Evolutionary conservation across 2,113 vertebrate species (phyloP), one percentile per base, ranked within the genome.

Genomic region (Ammospiza caudacuta): DNA sequence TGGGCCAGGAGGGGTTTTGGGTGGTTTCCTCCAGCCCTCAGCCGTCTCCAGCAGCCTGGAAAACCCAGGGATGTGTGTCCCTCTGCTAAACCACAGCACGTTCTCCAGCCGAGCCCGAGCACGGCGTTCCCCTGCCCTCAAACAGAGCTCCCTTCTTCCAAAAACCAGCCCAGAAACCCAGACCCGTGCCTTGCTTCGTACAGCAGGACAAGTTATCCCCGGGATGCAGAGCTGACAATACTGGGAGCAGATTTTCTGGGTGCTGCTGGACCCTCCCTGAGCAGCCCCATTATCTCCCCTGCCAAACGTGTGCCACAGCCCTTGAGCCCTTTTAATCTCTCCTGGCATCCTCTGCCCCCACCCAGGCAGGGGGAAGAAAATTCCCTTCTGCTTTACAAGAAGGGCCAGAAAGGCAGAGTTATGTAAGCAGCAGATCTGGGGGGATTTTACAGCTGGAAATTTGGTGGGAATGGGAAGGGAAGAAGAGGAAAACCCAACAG

Each of bases 1-100:
- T 59, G 89, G 78, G 12, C 35, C 91, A 58, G 70, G 27, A 88
- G 54, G 92, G 91, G 62, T 75, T 93, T 62, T 47, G 75, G 94
- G 94, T 92, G 94, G 72, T 95, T 96, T 95, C 87, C 92, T 47
- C 9, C 37, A 31, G n/a, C 64, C 72, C 90, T 73, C 92, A 78
- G 39, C 39, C 37, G 37, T 11, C 37, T 39, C 37, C 37, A 39
- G 84, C 94, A 68, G 92, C 82, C 93, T 91, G 92, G 74, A 84
- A 85, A 90, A 55, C 43, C n/a, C 58, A 15, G 31, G 5, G 35
- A 76, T 79, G 24, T 4, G 70, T 23, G 75, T 19, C 49, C 8
- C 74, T 59, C 3, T 24, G 49, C 35, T 61, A 7, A 83, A 80
- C 91, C 91, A 80, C 93, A 69, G 68, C 83, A 61, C 12, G 51